Base-by-base conservation (phyloP, 1,140 invertebrate species). In the Dryas iulia region DNA sequence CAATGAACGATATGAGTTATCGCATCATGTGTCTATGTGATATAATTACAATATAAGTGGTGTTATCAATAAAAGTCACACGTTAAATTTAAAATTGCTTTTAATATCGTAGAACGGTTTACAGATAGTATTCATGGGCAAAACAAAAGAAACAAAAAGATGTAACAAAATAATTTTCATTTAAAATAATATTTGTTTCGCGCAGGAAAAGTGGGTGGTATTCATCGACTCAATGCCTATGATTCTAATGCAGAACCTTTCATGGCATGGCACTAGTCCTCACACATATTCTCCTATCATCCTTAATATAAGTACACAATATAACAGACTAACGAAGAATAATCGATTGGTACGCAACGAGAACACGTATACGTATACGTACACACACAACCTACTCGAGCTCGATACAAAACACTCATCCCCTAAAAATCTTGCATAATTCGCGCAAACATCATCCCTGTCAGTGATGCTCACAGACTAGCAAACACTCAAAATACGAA, bases 221-320 rank as follows among this genome's bases (percentile, higher is more conserved):
- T 89, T 84, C 83, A 86, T 85, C 79, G 86, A 88, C 83, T 88
- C 79, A 78, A 91, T 90, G 89, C 87, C 87, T 87, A 88, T 79
- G 87, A 91, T 91, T 91, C 87, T 89, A 90, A 87, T 82, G 83
- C 81, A 90, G 89, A 91, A 91, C 87, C 89, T 91, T 91, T 91
- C 89, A 91, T 75, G 87, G 89, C 89, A 91, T 91, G 87, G 87
- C 89, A 91, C 89, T 86, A 89, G 89, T 89, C 89, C 86, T 88
- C 82, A 88, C 79, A 90, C 82, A 91, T 74, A 76, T 84, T 86
- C 87, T 86, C 85, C 89, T 91, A 88, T 89, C 87, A 91, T 90
- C 86, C 82, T 82, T 79, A 82, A 80, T 84, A 84, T 81, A 87
- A 86, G 77, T 86, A 87, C 80, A 79, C 75, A 81, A 80, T 83